Evolutionary conservation across 2,797 vertebrate species (phyloP).

Genomic region (Micrastur ruficollis): DNA sequence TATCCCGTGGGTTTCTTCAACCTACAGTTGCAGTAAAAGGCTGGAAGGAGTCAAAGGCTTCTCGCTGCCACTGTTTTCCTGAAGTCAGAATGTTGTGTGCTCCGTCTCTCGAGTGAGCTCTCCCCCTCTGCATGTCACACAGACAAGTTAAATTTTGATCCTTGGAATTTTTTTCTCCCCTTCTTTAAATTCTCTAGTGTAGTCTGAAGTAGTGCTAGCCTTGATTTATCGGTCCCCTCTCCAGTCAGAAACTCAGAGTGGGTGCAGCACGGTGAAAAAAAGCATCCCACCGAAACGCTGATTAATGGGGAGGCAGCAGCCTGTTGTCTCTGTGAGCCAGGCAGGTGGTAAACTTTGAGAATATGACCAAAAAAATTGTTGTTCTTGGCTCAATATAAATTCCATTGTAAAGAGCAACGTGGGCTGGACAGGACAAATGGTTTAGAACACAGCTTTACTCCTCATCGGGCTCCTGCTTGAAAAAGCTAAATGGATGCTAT

Average conservation of each 20-base stretch:
- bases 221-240: neutral
- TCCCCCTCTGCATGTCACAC: neutral
- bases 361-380: neutral
- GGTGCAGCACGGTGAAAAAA: neutral
- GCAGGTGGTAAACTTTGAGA: neutral
- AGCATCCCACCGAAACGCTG: neutral
- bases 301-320: neutral
- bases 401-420: neutral
- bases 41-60: neutral
- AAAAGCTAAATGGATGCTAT: neutral
- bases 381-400: neutral
- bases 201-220: neutral
- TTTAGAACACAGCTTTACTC: neutral
- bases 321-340: neutral
- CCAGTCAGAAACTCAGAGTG: neutral
- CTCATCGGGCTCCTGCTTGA: neutral
- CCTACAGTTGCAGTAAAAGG: neutral
- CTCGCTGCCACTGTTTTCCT: neutral
- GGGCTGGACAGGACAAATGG: neutral
- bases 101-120: neutral
- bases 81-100: neutral
- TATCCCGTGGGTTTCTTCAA: neutral
- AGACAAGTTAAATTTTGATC: neutral
- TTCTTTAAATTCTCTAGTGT: neutral
- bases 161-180: fast-evolving